Evolutionary conservation across 2,888 invertebrate species (phyloP), one percentile per base, ranked within the genome.

Genomic region (Ypsolopha scabrella): DNA sequence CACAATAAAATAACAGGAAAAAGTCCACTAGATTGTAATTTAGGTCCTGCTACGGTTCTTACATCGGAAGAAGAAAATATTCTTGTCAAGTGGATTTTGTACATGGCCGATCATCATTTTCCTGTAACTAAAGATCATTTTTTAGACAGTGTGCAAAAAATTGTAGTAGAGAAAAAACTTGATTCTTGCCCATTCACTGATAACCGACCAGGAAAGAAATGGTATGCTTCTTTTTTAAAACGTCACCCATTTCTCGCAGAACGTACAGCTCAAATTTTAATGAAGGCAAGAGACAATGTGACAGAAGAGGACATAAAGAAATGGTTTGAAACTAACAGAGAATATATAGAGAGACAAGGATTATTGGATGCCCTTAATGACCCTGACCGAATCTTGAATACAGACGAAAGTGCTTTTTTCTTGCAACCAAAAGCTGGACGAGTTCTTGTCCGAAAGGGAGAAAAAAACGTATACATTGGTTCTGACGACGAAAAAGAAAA

Each of bases 351-450:
- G 36, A 52, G 54, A 41, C 58, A 60, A 47, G 54, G 58, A 24
- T 39, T 64, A 38, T 48, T 55, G 38, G 57, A 62, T 34, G 57
- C 64, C 48, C 53, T 65, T 37, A 41, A 54, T 33, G 57, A 71
- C 54, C 63, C 64, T 33, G 50, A 50, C 6, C 52, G 67, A 38
- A 58, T 70, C 50, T 73, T 65, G 48, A 71, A 72, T 57, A 58
- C 57, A n/a, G 75, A 75, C 57, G 72, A 75, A 55, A 64, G 65
- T 14, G 68, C 64, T 2, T 72, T 76, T 55, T 72, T 60, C 53
- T 57, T 75, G 36, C 55, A 57, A 41, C 72, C 74, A 14, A 72
- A 74, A 57, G 58, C 58, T 2, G 56, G 61, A 11, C 58, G 60
- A 50, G 72, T 72, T 24, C 24, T 24, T 4, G 24, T 24, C 24